phyloP scores from a whole-genome alignment of 2,888 invertebrate species.

The Polietes domitor region DNA sequence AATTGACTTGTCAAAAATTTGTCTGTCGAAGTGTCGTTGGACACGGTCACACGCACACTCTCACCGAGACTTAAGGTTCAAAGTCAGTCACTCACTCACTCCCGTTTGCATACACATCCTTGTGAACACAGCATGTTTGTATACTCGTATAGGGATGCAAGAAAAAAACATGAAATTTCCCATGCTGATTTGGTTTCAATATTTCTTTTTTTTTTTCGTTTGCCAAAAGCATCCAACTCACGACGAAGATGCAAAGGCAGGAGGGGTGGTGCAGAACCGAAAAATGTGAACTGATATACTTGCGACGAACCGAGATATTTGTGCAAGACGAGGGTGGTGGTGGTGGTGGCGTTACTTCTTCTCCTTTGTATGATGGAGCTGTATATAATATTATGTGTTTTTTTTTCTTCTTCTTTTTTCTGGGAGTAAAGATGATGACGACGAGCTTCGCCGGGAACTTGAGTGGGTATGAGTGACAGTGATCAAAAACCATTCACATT shows the following conservation, averaged over 20 bases:
- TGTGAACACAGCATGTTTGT: too few species aligned
- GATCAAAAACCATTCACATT: conserved; percentile 59
- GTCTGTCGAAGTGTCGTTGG: conserved; percentile 53
- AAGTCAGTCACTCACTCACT: conserved; percentile 8
- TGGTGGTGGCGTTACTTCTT: conserved; percentile 19
- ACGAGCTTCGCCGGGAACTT: conserved; percentile 36
- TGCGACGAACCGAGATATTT: conserved; percentile 24
- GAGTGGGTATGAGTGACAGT: conserved; percentile 51
- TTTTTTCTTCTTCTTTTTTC: too few species aligned
- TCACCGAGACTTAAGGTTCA: conserved; percentile 1
- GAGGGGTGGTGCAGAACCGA: neutral
- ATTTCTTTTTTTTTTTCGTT: conserved; percentile 46
- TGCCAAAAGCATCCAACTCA: conserved; percentile 26
- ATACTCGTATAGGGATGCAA: neutral
- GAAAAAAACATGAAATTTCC: conserved; percentile 56
- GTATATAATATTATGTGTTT: conserved; percentile 11
- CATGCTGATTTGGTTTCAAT: conserved; percentile 63
- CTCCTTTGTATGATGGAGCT: neutral
- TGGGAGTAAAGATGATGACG: neutral
- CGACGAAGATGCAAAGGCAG: neutral
- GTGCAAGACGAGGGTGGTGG: too few species aligned
- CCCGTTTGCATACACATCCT: too few species aligned
- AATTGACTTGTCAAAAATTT: conserved; percentile 61
- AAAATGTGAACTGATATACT: conserved; percentile 17
- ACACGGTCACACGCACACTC: conserved; percentile 39